Conservation (phyloP, 2,797 vertebrate species). For the Mormyrops boulengeri region DNA sequence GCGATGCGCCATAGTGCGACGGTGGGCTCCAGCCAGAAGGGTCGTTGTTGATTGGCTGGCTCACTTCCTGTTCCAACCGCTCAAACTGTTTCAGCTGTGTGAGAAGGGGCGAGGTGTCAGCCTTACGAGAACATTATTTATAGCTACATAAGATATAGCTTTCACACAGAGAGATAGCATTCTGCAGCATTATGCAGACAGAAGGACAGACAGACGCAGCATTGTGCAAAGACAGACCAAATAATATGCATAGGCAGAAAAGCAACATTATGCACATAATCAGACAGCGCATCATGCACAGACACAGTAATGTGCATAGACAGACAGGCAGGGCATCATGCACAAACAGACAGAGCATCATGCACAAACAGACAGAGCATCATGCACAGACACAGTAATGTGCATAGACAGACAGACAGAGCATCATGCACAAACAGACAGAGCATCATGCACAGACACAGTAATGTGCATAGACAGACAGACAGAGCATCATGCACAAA, state of each 20-base stretch:
- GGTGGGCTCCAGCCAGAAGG: constrained; percentile 82
- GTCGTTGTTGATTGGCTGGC: constrained; percentile 84
- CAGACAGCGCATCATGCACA: not conserved
- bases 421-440: not conserved
- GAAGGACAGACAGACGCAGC: not conserved
- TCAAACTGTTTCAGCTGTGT: constrained; percentile 90
- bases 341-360: too few species aligned
- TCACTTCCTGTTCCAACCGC: constrained; percentile 89
- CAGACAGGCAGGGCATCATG: too few species aligned
- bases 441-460: not conserved
- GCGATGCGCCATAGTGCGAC: constrained; percentile 55
- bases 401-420: too few species aligned
- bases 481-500: not conserved
- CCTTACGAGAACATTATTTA: not conserved
- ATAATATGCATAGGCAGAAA: not conserved
- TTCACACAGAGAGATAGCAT: not conserved
- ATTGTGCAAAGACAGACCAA: not conserved
- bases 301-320: too few species aligned
- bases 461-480: not conserved
- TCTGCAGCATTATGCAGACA: not conserved
- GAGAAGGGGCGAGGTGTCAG: not conserved
- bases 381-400: too few species aligned
- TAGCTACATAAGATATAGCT: too few species aligned
- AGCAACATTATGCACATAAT: not conserved
- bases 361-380: not conserved